Base-by-base conservation (phyloP, 2,113 vertebrate genomes). In the Blennius ocellaris region DNA sequence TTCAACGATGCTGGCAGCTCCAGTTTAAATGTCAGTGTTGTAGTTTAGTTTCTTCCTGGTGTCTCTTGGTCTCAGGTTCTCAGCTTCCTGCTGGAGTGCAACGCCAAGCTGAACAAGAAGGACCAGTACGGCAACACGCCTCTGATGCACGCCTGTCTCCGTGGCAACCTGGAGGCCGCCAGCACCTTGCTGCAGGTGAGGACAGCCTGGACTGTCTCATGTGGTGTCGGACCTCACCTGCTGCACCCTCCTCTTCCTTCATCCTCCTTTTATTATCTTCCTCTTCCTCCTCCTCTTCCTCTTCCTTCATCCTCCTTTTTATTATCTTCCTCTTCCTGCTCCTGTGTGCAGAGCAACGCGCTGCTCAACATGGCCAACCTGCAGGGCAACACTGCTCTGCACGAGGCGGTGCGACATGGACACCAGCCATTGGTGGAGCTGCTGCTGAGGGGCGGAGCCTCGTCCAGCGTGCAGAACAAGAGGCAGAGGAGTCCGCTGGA, bases 81-180 rank as follows among this genome's bases (percentile, higher is more conserved):
- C 63, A 95, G 93, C 54, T 90, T 85, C 52, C 90, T 99, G 38
- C 80, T 98, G 60, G 95, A 96, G 78, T 95, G 90, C 54, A 94
- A 93, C 11, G 95, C 95, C 64, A 98, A 98, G 62, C 93, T 95
- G 63, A 96, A 98, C 80, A 97, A 96, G 84, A 97, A 94, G 87
- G 97, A 99, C 81, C 62, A 95, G 1, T 94, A 94, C 67, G 98
- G 98, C 44, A 99, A 97, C 85, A 99, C 97, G 0, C 94, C 97
- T 14, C 93, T 99, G 63, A 96, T 98, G 16, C 94, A 95, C 1
- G 93, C 97, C 11, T 97, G 96, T 72, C 83, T 94, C 12, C 85
- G 88, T 7, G 96, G 96, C 50, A 93, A 96, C 60, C 91, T 95
- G 60, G 95, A 97, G 65, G 93, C 94, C 0, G 90, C 92, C 1